These are phyloP conservation scores for Nesoenas mayeri DNA, from an alignment of 2,113 vertebrate genomes.

Conservation along the genomic window DNA sequence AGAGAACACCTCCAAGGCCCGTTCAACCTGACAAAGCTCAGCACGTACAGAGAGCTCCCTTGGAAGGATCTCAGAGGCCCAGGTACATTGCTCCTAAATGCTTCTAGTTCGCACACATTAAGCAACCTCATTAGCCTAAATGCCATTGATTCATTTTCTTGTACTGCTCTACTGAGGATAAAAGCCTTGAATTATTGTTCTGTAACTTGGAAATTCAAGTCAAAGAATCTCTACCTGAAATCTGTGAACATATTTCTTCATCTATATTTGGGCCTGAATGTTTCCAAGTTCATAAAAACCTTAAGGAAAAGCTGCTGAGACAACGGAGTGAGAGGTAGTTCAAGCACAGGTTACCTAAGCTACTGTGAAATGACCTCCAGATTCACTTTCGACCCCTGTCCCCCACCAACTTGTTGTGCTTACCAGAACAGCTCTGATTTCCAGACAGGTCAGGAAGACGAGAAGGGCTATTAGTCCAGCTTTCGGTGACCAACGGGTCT, in stretches of 20 bases:
- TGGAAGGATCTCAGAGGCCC: neutral
- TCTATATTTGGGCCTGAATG: neutral
- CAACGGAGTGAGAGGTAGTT: no score
- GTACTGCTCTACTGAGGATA: neutral
- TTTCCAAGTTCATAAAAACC: neutral
- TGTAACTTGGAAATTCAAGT: neutral
- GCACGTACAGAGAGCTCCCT: rapidly evolving
- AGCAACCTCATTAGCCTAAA: neutral
- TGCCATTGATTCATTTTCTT: no score
- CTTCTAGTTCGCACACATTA: neutral
- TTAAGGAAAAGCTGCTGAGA: neutral
- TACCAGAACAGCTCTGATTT: no score
- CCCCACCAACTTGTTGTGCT: rapidly evolving
- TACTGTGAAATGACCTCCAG: neutral
- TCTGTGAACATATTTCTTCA: neutral
- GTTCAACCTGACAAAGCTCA: neutral
- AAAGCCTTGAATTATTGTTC: neutral
- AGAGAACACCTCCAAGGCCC: neutral
- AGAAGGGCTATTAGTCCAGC: neutral
- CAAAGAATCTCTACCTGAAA: neutral
- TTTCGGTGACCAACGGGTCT: no score
- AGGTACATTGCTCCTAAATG: neutral
- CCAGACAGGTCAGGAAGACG: no score
- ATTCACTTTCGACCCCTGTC: neutral
- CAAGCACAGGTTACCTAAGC: neutral